These are phyloP conservation scores for Steromphala cineraria DNA, from an alignment of 2,888 invertebrate genomes.

Conservation along the genomic window DNA sequence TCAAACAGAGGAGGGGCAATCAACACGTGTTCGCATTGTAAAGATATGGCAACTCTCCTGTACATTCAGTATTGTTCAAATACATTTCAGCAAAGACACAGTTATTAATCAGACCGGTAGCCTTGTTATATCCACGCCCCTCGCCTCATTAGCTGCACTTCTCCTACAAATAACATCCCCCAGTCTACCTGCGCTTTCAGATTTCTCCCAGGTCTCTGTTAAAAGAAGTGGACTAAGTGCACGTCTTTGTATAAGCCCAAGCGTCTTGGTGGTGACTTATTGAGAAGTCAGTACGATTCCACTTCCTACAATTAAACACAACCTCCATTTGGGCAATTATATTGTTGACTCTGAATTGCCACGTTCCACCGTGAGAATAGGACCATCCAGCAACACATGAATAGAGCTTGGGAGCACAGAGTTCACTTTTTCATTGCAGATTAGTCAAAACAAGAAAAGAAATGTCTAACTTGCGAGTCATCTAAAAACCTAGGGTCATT, in stretches of 20 bases:
- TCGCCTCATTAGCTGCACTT: background rate
- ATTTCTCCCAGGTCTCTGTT: background rate
- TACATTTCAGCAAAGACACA: background rate
- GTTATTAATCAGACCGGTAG: background rate
- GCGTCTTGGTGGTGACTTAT: background rate
- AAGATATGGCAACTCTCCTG: background rate
- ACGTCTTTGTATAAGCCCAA: background rate
- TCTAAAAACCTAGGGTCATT: no score
- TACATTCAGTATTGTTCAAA: background rate
- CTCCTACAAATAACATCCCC: background rate
- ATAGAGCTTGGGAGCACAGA: background rate
- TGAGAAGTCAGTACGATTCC: background rate
- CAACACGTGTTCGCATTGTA: slow-evolving; percentile 2
- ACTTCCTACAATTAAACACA: background rate
- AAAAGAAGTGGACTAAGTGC: background rate
- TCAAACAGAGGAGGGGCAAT: slow-evolving; percentile 5
- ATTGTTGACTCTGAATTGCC: background rate
- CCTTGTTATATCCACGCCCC: background rate
- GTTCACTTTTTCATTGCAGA: background rate
- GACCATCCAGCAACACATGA: background rate
- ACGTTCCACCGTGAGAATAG: background rate
- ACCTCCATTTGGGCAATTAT: background rate
- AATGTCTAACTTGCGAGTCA: no score
- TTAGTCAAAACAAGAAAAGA: no score
- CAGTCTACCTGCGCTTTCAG: background rate